Base-by-base conservation (phyloP, 2,888 invertebrate genomes). In the Parascotia fuliginaria region DNA sequence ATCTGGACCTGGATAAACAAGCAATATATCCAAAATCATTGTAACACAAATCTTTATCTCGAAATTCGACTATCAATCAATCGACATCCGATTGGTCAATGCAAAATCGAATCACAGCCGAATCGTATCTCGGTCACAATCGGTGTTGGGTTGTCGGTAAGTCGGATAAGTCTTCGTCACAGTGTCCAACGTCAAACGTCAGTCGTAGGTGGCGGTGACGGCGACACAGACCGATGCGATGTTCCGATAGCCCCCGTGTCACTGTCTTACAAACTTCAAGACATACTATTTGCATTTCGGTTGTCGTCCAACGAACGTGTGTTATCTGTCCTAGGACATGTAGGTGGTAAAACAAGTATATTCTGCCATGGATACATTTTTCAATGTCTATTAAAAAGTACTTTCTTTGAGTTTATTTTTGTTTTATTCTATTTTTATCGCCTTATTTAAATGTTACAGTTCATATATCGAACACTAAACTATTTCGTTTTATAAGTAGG, bases 261-360 rank as follows among this genome's bases (percentile, higher is more conserved):
- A 63, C 73, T 79, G 79, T 72, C 79, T 79, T 81, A 83, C 83
- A 85, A 80, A 73, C 64, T 66, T 60, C 69, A 62, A 76, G 82
- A 82, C 83, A 77, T 64, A 69, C 57, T 58, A 87, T 89, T 87
- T 87, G 86, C 87, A 87, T 89, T 77, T 79, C 44, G 75, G 72
- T 73, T 72, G 73, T 72, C 59, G 62, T 70, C 74, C 72, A 73
- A 63, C 72, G 70, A 74, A 73, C 68, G 68, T 72, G 62, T 62
- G 70, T 73, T 79, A 69, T 76, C 72, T 72, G 70, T 68, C 60
- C 67, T 64, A 73, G 62, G 51, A 48, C 53, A 40, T 41, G 60
- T 61, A 65, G 61, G 69, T 64, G 64, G 61, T 60, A 55, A 55
- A 67, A 72, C 70, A 64, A 68, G 70, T 73, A 68, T 72, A 74